Evolutionary conservation across 2,797 vertebrate species (phyloP).

Genomic region (Sebastiscus albofasciatus): DNA sequence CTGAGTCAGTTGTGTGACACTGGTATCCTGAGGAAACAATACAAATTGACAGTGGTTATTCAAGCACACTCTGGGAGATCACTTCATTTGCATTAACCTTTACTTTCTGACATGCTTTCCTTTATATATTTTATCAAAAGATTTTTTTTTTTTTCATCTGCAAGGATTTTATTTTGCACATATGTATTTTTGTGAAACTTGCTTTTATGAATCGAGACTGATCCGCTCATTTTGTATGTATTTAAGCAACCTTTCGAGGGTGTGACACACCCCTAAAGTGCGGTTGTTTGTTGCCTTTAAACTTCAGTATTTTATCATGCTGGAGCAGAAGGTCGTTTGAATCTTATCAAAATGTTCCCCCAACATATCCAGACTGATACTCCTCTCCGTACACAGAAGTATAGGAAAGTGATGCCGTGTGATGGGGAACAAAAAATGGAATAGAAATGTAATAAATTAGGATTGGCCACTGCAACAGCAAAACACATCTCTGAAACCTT

Average conservation of each 20-base stretch:
- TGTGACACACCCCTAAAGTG: not conserved
- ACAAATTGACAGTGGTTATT: not conserved
- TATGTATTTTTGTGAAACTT: no score
- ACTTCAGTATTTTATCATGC: not conserved
- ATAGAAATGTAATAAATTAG: not conserved
- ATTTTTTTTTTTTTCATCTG: no score
- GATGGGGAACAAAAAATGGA: not conserved
- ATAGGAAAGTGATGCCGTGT: not conserved
- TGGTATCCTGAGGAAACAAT: slow-evolving; percentile 86
- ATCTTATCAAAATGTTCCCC: no score
- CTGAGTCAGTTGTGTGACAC: slow-evolving; percentile 94
- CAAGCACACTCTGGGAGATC: not conserved
- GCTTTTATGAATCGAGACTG: not conserved
- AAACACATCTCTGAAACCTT: not conserved
- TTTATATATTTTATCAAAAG: fast-evolving
- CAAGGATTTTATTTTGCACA: not conserved
- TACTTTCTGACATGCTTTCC: not conserved
- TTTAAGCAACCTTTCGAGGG: not conserved
- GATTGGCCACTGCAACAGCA: not conserved
- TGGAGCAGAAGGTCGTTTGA: not conserved
- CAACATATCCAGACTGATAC: not conserved
- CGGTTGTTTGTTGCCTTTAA: not conserved
- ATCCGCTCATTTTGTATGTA: not conserved
- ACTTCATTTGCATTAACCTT: not conserved
- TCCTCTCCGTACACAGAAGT: not conserved